Percentiles rank a stretch among this genome's conserved stretches.
phyloP scores from a whole-genome alignment of 2,888 invertebrate species.

The Thyatira batis region DNA sequence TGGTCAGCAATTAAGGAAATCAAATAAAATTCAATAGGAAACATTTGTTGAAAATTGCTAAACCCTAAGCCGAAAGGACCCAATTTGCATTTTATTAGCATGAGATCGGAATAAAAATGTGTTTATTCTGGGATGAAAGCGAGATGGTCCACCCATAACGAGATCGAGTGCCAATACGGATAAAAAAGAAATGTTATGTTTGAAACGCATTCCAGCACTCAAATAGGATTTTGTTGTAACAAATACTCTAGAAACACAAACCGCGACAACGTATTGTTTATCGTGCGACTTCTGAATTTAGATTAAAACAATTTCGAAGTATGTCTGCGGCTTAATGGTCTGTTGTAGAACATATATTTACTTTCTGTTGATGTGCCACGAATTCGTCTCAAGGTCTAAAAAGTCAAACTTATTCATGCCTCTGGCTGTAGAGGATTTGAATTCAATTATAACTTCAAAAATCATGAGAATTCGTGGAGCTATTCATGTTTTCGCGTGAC shows the following conservation, averaged over 20 bases:
- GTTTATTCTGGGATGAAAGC: constrained; percentile 72
- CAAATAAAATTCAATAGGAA: constrained; percentile 73
- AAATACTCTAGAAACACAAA: constrained; percentile 7
- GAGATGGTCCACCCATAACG: constrained; percentile 63
- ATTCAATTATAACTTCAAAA: neutral
- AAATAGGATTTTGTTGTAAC: constrained; percentile 48
- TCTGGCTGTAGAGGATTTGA: neutral
- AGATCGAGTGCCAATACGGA: constrained; percentile 63
- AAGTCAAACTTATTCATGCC: neutral
- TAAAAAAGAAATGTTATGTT: constrained; percentile 54
- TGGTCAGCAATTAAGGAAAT: constrained; percentile 65
- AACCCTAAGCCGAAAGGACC: constrained; percentile 72
- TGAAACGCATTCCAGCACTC: constrained; percentile 47
- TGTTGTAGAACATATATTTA: neutral
- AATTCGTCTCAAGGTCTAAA: neutral
- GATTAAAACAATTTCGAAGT: neutral
- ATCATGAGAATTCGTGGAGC: neutral
- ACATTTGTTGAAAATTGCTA: constrained; percentile 75
- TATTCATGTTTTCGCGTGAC: no score
- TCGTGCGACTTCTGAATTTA: neutral
- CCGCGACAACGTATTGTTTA: neutral
- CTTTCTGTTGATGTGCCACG: neutral
- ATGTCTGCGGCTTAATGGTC: neutral
- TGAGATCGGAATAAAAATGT: constrained; percentile 76
- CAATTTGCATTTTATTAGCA: constrained; percentile 78